Evolutionary conservation across 2,888 invertebrate genomes (phyloP), one percentile per base, ranked within the genome.

Genomic region (Sinohyriopsis cumingii): DNA sequence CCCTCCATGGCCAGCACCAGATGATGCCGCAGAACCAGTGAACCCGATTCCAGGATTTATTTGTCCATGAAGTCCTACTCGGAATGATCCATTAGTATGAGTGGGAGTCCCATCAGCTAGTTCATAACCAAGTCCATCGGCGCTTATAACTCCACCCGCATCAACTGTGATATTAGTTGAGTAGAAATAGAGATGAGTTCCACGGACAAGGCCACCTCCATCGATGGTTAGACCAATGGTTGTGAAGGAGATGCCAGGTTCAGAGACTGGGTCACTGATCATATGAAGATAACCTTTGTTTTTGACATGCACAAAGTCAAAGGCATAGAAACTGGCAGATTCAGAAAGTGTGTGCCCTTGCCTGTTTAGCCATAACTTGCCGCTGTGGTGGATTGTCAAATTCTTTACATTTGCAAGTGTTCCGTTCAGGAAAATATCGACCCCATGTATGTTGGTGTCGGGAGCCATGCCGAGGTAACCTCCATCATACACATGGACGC

Each of bases 1-100:
- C 12, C 86, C 86, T 19, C 86, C 84, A 73, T 84, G 82, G 3
- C 84, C 84, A 7, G 80, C 84, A 19, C 84, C 84, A 20, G 82
- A 78, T 22, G 80, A 79, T 9, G 71, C 71, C 5, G 24, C 62
- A 25, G 74, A 64, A 9, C 73, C 69, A n/a, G 73, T 65, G 12
- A 67, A 59, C 19, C 85, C 85, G 15, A 71, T 67, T 55, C 85
- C 85, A 55, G 82, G 82, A 67, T 85, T 85, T 55, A 84, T 81
- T 45, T 45, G 12, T 45, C 45, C 45, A 45, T 45, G 45, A 3
- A 75, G 59, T 7, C 77, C 72, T 45, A 45, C 9, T 45, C 45
- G 12, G n/a, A 28, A 59, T 3, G 28, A 54, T 1, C 63, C 25
- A 15, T 45, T 45, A 45, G 45, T 12, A 15, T 45, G 15, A 9